phyloP scores from a whole-genome alignment of 2,797 vertebrate species.

The Poecile montanus region DNA sequence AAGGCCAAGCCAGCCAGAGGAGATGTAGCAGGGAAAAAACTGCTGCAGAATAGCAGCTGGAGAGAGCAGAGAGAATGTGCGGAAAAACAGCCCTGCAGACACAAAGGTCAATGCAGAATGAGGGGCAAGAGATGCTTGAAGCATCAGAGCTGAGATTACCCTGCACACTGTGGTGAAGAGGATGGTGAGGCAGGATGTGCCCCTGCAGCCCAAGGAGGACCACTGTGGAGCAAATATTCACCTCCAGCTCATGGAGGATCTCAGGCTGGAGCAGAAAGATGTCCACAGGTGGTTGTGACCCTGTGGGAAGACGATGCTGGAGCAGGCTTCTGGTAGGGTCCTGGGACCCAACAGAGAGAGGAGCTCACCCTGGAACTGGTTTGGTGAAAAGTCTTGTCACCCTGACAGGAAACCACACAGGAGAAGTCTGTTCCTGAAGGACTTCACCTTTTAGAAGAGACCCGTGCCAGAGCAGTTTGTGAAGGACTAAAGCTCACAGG shows the following conservation, averaged over 20 bases:
- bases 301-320: not conserved
- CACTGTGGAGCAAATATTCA: not conserved
- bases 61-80: not conserved
- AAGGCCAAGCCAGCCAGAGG: not conserved
- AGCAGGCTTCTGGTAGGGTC: no score
- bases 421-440: not conserved
- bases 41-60: not conserved
- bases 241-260: not conserved
- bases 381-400: not conserved
- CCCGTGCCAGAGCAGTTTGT: fast-evolving
- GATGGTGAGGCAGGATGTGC: not conserved
- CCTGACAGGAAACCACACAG: no score
- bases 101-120: not conserved
- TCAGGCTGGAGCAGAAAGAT: fast-evolving
- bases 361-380: not conserved
- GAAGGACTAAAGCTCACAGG: not conserved
- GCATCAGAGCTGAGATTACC: fast-evolving
- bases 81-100: not conserved
- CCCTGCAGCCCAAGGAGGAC: not conserved
- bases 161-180: no score
- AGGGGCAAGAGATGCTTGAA: not conserved
- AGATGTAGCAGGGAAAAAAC: not conserved
- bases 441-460: not conserved
- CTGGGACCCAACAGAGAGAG: fast-evolving
- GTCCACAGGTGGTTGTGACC: not conserved